A percentile compares a stretch with the other conserved stretches of the same genome.
phyloP scores from a whole-genome alignment of 2,888 invertebrate species.

The Iselma pallidipennis region DNA sequence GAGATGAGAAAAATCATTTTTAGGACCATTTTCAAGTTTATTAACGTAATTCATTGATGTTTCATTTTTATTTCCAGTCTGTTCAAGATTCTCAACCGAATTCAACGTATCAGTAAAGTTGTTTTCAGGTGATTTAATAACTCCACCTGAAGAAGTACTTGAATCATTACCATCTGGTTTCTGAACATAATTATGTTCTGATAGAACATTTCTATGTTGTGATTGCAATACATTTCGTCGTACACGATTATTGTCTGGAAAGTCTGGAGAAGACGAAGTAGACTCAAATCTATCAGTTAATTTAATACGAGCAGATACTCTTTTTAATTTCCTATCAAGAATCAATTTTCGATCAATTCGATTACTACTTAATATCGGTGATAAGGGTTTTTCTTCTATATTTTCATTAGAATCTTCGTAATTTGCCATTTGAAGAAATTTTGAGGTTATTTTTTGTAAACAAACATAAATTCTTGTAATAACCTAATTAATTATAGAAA shows the following conservation, averaged over 20 bases:
- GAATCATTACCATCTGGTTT: no score
- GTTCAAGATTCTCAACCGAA: constrained; percentile 18
- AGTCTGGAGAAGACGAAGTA: not conserved
- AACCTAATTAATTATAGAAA: not conserved
- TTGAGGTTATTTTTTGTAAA: not conserved
- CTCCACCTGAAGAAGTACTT: not conserved
- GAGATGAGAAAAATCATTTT: constrained; percentile 12
- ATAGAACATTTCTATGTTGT: no score
- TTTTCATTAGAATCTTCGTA: no score
- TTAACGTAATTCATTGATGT: constrained; percentile 1
- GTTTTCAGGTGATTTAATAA: constrained; percentile 13
- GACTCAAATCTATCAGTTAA: constrained; percentile 19
- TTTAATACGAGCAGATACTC: constrained; percentile 21
- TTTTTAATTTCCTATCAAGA: constrained; percentile 11
- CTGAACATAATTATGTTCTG: no score
- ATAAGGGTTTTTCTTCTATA: constrained; percentile 32
- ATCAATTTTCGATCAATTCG: constrained; percentile 26
- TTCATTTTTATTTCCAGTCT: constrained; percentile 11
- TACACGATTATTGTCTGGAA: not conserved
- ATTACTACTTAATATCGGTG: constrained; percentile 40
- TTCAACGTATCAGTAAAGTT: constrained; percentile 46
- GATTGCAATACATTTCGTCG: no score
- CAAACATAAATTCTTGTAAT: not conserved
- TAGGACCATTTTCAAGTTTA: constrained; percentile 17
- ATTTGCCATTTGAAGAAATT: not conserved